Evolutionary conservation across 2,113 vertebrate species (phyloP).

Genomic region (Phocoena sinus): DNA sequence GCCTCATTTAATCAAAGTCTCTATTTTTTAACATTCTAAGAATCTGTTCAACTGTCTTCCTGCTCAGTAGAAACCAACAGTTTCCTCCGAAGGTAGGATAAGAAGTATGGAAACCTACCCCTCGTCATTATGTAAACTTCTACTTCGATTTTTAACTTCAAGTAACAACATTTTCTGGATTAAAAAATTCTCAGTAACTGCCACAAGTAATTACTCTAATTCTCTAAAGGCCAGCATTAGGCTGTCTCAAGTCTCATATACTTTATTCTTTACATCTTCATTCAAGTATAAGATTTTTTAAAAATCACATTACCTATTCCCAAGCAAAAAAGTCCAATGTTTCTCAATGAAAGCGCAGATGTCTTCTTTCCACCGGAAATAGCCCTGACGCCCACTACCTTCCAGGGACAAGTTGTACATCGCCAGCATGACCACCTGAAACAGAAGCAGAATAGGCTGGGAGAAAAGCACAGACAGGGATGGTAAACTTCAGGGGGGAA

Average conservation of each 20-base stretch:
- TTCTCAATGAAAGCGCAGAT: constrained; percentile 99
- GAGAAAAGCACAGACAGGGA: neutral
- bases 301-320: constrained; percentile 85
- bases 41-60: neutral
- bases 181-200: neutral
- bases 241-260: neutral
- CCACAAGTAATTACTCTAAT: neutral
- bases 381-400: constrained; percentile 96
- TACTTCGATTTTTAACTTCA: neutral
- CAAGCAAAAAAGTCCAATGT: constrained; percentile 96
- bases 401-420: constrained; percentile 99
- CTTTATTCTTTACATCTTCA: neutral
- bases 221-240: neutral
- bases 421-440: constrained; percentile 97
- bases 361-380: constrained; percentile 99
- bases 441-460: constrained; percentile 53
- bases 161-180: neutral
- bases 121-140: neutral
- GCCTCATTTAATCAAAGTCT: neutral
- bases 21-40: neutral
- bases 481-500: neutral
- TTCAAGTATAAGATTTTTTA: neutral
- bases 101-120: neutral
- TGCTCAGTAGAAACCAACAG: neutral
- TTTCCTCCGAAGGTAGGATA: neutral